Conservation (phyloP, 2,888 invertebrate species). For the Glaucopsyche alexis region DNA sequence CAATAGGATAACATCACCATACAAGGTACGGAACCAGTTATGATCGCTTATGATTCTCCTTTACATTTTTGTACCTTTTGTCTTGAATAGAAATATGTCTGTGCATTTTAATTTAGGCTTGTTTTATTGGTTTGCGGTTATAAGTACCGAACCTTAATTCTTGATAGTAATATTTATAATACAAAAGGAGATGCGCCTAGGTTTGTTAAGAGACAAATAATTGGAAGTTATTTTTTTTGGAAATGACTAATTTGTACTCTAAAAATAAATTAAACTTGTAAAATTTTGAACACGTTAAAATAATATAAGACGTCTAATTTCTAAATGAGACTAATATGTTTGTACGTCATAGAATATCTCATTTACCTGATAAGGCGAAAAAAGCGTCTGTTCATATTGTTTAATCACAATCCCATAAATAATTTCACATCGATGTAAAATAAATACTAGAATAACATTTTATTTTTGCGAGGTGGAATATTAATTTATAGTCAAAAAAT, state of each 20-base stretch:
- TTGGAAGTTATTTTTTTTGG: too few relatives aligned
- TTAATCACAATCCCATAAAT: conserved; percentile 40
- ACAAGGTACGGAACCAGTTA: conserved; percentile 73
- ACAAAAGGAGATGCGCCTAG: too few relatives aligned
- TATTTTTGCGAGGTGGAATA: conserved; percentile 33
- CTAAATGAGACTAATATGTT: conserved; percentile 14
- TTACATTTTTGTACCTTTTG: conserved; percentile 73
- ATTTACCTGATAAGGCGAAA: conserved; percentile 32
- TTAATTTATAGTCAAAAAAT: neutral
- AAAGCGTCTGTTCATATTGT: conserved; percentile 40
- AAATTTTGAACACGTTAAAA: neutral
- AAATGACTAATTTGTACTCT: too few relatives aligned
- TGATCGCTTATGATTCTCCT: conserved; percentile 70
- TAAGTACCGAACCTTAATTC: neutral
- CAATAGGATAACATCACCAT: conserved; percentile 76
- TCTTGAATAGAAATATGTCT: conserved; percentile 66
- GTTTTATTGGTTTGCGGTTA: conserved; percentile 29
- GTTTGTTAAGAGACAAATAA: too few relatives aligned
- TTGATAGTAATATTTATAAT: too few relatives aligned
- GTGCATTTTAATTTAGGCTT: conserved; percentile 73
- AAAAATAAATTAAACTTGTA: neutral
- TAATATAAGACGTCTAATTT: neutral
- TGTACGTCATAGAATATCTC: conserved; percentile 13
- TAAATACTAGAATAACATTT: conserved; percentile 34
- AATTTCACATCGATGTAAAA: conserved; percentile 10